Base-by-base conservation (phyloP, 2,888 invertebrate genomes). In the Pristionchus entomophagus region DNA sequence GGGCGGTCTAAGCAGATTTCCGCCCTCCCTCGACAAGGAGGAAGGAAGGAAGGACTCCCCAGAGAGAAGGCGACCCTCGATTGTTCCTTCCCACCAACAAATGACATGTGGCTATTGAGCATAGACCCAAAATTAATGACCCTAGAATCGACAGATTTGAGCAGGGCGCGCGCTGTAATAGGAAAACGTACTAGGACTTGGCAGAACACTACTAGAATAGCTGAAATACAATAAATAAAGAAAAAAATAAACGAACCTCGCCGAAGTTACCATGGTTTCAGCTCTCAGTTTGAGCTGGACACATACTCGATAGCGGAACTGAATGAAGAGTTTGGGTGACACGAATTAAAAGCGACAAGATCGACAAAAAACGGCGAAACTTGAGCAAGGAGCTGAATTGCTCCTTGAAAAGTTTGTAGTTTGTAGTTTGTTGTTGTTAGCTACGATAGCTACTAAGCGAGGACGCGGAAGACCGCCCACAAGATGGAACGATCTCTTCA, bases 101-200 rank as follows among this genome's bases (percentile, higher is more conserved):
- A 73, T 73, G 73, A 73, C 73, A 73, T 73, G 73, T 73, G 73
- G 73, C 73, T 45, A 73, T 73, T 73, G 73, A 73, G 73, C 73
- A 45, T 45, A 73, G 73, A 73, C 41, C 38, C 41, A 73, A 73
- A 73, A 73, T 73, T 73, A 73, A 73, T 73, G 38, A 41, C 73
- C 73, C 73, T 73, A 22, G 41, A 73, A 41, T 73, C 41, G 73
- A 73, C 73, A 73, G 73, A 73, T 73, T 73, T 38, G 73, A 73
- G 41, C 41, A 35, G 19, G 32, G 32, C 38, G 41, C n/a, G 41
- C 73, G 73, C n/a, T 73, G 73, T 73, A 73, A 73, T 45, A 65
- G 35, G 65, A 22, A 65, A 65, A 73, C 73, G 41, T 41, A 41
- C 38, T 41, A 41, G 22, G 22, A 26, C n/a, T 12, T 3, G 41